A percentile compares a stretch with the other conserved stretches of the same genome.
These are phyloP conservation scores for Onthophagus sagittarius DNA, from an alignment of 2,888 invertebrate genomes.

Conservation along the genomic window DNA sequence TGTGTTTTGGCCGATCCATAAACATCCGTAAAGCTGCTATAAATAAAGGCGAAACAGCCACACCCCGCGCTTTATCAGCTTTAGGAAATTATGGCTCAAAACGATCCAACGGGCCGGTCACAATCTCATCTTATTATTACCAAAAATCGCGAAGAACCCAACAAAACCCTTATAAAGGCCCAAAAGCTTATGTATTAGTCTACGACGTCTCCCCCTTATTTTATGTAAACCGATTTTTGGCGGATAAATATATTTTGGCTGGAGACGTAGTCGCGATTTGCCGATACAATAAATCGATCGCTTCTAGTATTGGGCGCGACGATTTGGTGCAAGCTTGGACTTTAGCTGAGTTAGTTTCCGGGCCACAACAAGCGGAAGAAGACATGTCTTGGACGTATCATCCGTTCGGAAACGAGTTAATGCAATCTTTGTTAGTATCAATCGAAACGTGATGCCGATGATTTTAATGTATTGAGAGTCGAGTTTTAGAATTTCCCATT, in stretches of 20 bases:
- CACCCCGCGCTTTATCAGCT: slow-evolving; percentile 75
- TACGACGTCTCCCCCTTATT: slow-evolving; percentile 74
- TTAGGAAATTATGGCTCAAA: slow-evolving; percentile 52
- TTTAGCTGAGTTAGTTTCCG: slow-evolving; percentile 69
- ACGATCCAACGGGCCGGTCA: slow-evolving; percentile 40
- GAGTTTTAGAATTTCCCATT: slow-evolving; percentile 67
- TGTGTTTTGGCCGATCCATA: slow-evolving; percentile 66
- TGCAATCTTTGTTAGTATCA: slow-evolving; percentile 76
- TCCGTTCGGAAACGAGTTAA: slow-evolving; percentile 81
- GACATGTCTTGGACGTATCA: slow-evolving; percentile 75
- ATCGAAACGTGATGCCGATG: not conserved
- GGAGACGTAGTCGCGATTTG: slow-evolving; percentile 66
- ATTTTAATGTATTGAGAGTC: not conserved
- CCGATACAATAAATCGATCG: slow-evolving; percentile 73
- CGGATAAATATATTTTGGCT: slow-evolving; percentile 73
- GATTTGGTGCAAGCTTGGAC: slow-evolving; percentile 89
- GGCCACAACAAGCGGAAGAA: slow-evolving; percentile 52
- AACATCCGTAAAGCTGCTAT: slow-evolving; percentile 57
- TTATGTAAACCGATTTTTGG: slow-evolving; percentile 74
- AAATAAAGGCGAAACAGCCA: slow-evolving; percentile 68
- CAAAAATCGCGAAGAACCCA: slow-evolving; percentile 49
- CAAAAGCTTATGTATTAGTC: slow-evolving; percentile 60
- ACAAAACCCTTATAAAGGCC: slow-evolving; percentile 29
- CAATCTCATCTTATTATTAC: slow-evolving; percentile 73
- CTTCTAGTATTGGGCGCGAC: slow-evolving; percentile 68